These are phyloP conservation scores for Heloderma charlesbogerti DNA, from an alignment of 2,113 vertebrate species.

Conservation along the genomic window DNA sequence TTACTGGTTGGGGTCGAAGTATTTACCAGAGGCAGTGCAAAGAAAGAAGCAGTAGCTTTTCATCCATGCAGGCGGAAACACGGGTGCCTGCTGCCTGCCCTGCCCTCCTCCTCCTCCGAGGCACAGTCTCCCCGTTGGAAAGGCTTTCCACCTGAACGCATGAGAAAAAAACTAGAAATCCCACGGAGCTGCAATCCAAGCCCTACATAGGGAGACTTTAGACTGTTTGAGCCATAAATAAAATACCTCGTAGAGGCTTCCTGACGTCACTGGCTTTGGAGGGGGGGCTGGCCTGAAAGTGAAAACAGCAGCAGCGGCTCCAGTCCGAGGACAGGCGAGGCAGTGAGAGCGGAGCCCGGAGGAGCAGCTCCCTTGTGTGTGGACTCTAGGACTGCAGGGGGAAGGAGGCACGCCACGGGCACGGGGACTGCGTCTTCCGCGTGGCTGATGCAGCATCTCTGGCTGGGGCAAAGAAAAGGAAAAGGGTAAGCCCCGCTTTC, in stretches of 20 bases:
- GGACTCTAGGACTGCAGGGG: conserved; percentile 64
- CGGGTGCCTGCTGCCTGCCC: conserved; percentile 41
- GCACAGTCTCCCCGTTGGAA: neutral
- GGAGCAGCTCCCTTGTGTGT: conserved; percentile 44
- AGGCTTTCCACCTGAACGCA: conserved; percentile 49
- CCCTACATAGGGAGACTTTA: conserved; percentile 72
- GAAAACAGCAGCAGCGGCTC: conserved; percentile 69
- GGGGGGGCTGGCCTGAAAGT: conserved; percentile 69
- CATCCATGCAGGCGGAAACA: conserved; percentile 47
- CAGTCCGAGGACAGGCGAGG: conserved; percentile 43
- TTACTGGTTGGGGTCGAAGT: conserved; percentile 35
- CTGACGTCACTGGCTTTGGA: conserved; percentile 78
- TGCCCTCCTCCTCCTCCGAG: neutral
- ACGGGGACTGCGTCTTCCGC: too few relatives aligned
- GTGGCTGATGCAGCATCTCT: neutral
- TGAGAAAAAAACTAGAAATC: conserved; percentile 61
- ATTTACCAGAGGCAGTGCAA: conserved; percentile 47
- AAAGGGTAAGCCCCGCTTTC: neutral
- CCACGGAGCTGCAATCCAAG: conserved; percentile 50
- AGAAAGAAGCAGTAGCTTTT: conserved; percentile 54
- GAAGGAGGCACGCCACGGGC: conserved; percentile 18
- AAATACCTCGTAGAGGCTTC: conserved; percentile 69
- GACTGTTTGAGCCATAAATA: conserved; percentile 72
- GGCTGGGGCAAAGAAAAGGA: conserved; percentile 16
- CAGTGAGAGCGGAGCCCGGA: conserved; percentile 41